These are phyloP conservation scores for Lepus timidus DNA, from an alignment of 2,113 vertebrate genomes.

Conservation along the genomic window DNA sequence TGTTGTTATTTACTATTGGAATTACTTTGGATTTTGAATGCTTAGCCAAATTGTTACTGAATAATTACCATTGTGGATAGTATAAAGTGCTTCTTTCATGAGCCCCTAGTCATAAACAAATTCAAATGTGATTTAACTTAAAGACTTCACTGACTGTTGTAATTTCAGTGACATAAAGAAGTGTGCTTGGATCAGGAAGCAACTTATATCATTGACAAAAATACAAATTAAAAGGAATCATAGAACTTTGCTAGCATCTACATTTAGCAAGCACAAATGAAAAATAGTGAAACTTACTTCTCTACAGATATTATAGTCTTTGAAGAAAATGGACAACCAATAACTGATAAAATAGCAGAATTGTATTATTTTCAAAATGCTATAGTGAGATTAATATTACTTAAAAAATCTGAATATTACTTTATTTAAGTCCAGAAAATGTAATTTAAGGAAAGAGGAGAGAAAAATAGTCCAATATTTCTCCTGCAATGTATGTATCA, in stretches of 20 bases:
- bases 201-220: background rate
- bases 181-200: background rate
- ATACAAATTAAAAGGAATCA: conserved; percentile 37
- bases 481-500: background rate
- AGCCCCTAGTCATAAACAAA: background rate
- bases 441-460: background rate
- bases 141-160: background rate
- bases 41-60: background rate
- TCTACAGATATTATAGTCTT: background rate
- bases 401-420: background rate
- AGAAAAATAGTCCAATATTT: background rate
- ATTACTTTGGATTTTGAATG: background rate
- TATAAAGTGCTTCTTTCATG: background rate
- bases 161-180: background rate
- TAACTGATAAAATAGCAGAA: background rate
- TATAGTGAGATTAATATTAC: background rate
- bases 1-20: background rate
- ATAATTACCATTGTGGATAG: background rate
- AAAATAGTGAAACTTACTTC: conserved; percentile 35
- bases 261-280: conserved; percentile 23
- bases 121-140: conserved; percentile 13
- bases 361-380: conserved; percentile 31
- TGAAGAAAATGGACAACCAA: background rate
- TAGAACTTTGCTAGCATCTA: background rate
- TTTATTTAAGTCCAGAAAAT: conserved; percentile 7